Percentiles rank a stretch among this genome's conserved stretches.
Evolutionary conservation across 35 echinoderm and acorn worm species (phyloP).

Genomic region (Lytechinus variegatus): DNA sequence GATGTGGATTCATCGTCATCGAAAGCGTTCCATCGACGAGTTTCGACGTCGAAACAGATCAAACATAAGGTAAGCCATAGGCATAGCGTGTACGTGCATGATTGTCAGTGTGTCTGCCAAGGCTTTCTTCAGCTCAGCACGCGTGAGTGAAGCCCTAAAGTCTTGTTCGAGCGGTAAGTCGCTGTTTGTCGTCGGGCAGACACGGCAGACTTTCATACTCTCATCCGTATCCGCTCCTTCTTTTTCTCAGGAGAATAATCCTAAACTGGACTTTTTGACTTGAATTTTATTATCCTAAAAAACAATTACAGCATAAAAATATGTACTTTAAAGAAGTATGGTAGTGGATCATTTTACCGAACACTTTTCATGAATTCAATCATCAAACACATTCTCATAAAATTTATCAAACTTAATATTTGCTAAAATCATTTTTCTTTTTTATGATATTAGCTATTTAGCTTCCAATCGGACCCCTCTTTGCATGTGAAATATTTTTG

Average conservation of each 20-base stretch:
- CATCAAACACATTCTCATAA: too few species aligned
- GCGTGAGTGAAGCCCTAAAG: background rate
- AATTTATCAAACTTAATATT: too few species aligned
- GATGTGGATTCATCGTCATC: slow-evolving; percentile 69
- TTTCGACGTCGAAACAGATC: slow-evolving; percentile 95
- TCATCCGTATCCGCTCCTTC: background rate
- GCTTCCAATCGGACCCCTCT: too few species aligned
- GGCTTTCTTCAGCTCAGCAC: background rate
- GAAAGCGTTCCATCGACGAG: slow-evolving; percentile 94
- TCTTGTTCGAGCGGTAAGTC: background rate
- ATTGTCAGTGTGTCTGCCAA: background rate
- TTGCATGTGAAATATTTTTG: too few species aligned
- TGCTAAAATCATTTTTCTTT: too few species aligned
- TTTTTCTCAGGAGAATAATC: background rate
- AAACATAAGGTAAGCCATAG: slow-evolving; percentile 87
- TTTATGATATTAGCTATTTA: too few species aligned
- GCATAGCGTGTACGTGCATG: background rate
- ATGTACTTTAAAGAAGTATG: too few species aligned
- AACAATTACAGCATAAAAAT: too few species aligned
- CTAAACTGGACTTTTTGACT: background rate
- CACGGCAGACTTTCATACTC: background rate
- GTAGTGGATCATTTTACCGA: too few species aligned
- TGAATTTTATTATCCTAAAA: too few species aligned
- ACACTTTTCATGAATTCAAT: too few species aligned
- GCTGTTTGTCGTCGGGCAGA: background rate